A percentile compares a stretch with the other conserved stretches of the same genome.
Conservation (phyloP, 2,797 vertebrate species). For the Takifugu rubripes region DNA sequence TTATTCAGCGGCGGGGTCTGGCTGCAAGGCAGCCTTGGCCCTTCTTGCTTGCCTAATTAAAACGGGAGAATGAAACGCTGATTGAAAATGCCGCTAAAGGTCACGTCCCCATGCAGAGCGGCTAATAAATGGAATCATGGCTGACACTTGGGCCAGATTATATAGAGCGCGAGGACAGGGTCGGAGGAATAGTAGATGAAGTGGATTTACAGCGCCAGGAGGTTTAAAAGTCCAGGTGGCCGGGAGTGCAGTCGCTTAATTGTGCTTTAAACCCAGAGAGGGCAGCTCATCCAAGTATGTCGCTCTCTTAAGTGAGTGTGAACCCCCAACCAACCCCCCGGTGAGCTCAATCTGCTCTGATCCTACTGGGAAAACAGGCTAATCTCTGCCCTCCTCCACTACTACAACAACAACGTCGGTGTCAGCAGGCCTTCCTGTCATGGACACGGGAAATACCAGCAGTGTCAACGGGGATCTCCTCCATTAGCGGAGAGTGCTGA, state of each 20-base stretch:
- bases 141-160: conserved; percentile 31
- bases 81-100: conserved; percentile 50
- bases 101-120: conserved; percentile 33
- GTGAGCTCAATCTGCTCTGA: conserved; percentile 37
- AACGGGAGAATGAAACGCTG: conserved; percentile 16
- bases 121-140: conserved; percentile 27
- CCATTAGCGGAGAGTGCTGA: conserved; percentile 12
- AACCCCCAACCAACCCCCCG: conserved; percentile 22
- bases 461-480: conserved; percentile 26
- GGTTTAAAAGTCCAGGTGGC: conserved; percentile 50
- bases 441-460: conserved; percentile 21
- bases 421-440: conserved; percentile 16
- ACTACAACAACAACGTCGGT: conserved; percentile 15
- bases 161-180: conserved; percentile 18
- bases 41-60: conserved; percentile 41
- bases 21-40: conserved; percentile 21
- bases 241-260: conserved; percentile 50
- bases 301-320: conserved; percentile 45
- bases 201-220: conserved; percentile 30
- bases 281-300: conserved; percentile 57
- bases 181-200: conserved; percentile 27
- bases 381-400: conserved; percentile 31
- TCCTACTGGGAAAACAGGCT: conserved; percentile 26
- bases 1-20: conserved; percentile 46
- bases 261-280: conserved; percentile 60